Base-by-base conservation (phyloP, 2,888 invertebrate genomes). In the Argyresthia albistria region DNA sequence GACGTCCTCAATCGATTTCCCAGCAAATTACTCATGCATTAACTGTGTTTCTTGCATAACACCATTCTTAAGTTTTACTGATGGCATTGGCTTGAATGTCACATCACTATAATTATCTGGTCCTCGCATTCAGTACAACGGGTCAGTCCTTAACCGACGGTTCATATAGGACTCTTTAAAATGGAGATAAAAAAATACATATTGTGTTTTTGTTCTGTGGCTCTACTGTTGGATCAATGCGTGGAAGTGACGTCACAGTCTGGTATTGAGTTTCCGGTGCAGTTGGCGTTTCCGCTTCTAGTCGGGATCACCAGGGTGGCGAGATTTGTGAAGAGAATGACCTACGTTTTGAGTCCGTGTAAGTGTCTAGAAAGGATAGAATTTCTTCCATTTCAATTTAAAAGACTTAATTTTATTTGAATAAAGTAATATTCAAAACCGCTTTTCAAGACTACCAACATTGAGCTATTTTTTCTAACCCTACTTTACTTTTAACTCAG, bases 241-340 rank as follows among this genome's bases (percentile, higher is more conserved):
- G 51, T 42, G 9, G 51, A 59, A 50, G 56, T 56, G 48, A 49
- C 50, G 7, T 16, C 55, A 4, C 52, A 57, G 39, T 48, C 56
- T 35, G 56, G 54, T 51, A 56, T 57, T 46, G 56, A 54, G 35
- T 49, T 57, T 46, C 56, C 55, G 1, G 46, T 59, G 12, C 57
- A 55, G 50, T 45, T 58, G 48, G 50, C 52, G 15, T 53, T 55
- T 46, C 59, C 58, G 25, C 53, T 54, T 35, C 53, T 60, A 47
- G 48, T 56, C 51, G 50, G 57, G 15, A 47, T 56, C 12, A 53
- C 54, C 9, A 46, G 55, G 35, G 50, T 57, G 1, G 57, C 53
- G 9, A 35, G 51, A 50, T 57, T 58, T 37, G 53, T 59, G 12
- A 55, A 55, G 42, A 47, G 53, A 15, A 45, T 59, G 15, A 47